These are phyloP conservation scores for Xenopus petersii DNA, from an alignment of 2,797 vertebrate species.

Conservation along the genomic window DNA sequence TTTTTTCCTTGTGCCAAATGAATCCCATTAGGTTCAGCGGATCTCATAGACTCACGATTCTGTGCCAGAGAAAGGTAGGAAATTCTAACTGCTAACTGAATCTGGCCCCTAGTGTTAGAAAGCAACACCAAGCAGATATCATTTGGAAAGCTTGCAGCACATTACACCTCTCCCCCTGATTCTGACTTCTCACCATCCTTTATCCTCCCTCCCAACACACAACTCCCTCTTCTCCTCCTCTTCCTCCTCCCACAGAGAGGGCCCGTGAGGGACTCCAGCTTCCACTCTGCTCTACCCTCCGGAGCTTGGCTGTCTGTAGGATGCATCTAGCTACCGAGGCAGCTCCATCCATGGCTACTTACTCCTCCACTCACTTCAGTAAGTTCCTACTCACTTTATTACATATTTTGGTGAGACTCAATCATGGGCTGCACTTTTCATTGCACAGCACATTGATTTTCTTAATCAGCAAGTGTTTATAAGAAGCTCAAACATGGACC, in stretches of 20 bases:
- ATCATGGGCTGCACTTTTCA: no score
- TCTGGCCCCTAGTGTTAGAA: no score
- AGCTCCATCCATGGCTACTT: slow-evolving; percentile 10
- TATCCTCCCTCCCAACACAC: slow-evolving; percentile 1
- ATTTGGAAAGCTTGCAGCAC: neutral
- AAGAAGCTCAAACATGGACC: no score
- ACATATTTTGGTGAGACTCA: no score
- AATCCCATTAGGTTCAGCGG: no score
- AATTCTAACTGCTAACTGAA: no score
- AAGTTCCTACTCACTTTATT: slow-evolving; percentile 7
- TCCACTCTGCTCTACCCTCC: neutral
- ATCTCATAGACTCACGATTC: no score
- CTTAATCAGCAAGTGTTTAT: neutral
- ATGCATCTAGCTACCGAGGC: slow-evolving; percentile 18
- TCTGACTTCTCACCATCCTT: neutral
- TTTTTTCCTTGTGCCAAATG: no score
- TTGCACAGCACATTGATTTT: no score
- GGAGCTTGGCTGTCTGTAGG: slow-evolving; percentile 1
- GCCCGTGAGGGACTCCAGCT: slow-evolving; percentile 18
- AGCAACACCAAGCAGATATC: no score
- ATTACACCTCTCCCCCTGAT: neutral
- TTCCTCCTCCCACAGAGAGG: slow-evolving; percentile 13
- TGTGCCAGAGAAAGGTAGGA: no score
- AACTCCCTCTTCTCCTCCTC: slow-evolving; percentile 12
- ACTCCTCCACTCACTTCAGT: slow-evolving; percentile 19